Evolutionary conservation across 2,113 vertebrate species (phyloP), one percentile per base, ranked within the genome.

Genomic region (Lepus europaeus): DNA sequence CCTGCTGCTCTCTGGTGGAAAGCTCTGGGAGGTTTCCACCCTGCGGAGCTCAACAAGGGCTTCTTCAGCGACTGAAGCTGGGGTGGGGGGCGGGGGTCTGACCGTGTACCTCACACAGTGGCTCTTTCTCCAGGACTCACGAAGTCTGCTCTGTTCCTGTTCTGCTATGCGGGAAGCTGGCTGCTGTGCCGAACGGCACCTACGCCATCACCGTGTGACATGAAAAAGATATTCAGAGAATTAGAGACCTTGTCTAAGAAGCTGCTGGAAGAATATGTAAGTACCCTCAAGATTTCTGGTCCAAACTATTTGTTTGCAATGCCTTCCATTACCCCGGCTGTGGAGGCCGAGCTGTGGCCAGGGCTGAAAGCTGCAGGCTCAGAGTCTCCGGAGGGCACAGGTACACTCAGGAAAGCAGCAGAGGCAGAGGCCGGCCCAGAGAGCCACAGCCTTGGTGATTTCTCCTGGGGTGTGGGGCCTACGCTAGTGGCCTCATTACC

Each of bases 151-250:
- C 68, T 96, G 80, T 16, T 94, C 23, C 91, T 97, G 87, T 36
- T 96, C 31, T 96, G 93, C 95, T 94, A 45, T 0, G 0, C 13
- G 53, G 92, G 64, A 22, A 33, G 31, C 23, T 92, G 31, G 79
- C 39, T 78, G 76, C 12, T 6, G 1, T 16, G 33, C 31, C 63
- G 74, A 3, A 12, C 0, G 14, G 4, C 0, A 0, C 31, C 68
- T 23, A 2, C 6, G 4, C 9, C 5, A 4, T 1, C 0, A 5
- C 0, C 12, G 2, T 0, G 1, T 0, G 3, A 3, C 0, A 0
- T 9, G 6, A 0, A 2, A 4, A 11, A 0, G 0, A 95, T 83
- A 3, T 31, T 96, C 17, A 0, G 0, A 10, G 23, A 79, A 12
- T 11, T 97, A 45, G 1, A 6, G 61, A 3, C 0, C 19, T 3